Evolutionary conservation across 2,888 invertebrate species (phyloP).

Genomic region (Drosophila melanosoma): DNA sequence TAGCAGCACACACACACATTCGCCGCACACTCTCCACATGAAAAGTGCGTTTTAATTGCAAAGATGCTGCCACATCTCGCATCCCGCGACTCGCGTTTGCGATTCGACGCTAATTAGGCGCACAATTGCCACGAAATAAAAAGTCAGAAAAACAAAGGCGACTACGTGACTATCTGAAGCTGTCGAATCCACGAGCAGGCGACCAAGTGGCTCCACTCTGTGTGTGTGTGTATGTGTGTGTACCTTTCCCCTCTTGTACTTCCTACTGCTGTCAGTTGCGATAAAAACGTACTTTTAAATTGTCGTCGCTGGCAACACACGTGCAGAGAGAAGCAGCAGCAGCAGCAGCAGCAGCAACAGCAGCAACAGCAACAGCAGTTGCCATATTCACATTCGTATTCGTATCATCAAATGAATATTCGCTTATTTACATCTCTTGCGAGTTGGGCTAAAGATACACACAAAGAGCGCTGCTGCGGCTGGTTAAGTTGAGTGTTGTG

Average conservation of each 20-base stretch:
- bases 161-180: conserved; percentile 79
- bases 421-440: conserved; percentile 75
- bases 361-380: background rate
- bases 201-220: conserved; percentile 3
- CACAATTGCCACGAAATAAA: conserved; percentile 79
- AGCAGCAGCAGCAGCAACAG: background rate
- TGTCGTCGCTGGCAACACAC: conserved; percentile 64
- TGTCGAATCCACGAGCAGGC: conserved; percentile 58
- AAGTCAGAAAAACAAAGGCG: conserved; percentile 69
- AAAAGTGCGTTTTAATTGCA: conserved; percentile 83
- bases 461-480: conserved; percentile 21
- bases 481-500: conserved; percentile 31
- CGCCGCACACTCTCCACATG: conserved; percentile 16
- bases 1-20: conserved; percentile 1
- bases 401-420: conserved; percentile 79
- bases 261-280: conserved; percentile 39
- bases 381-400: conserved; percentile 16
- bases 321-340: conserved; percentile 41
- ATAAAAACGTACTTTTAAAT: conserved; percentile 76
- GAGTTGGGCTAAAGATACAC: conserved; percentile 56
- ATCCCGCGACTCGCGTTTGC: conserved; percentile 35
- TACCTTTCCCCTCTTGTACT: background rate
- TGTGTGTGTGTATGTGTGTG: no score
- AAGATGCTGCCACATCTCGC: conserved; percentile 67
- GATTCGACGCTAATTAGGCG: conserved; percentile 80